Evolutionary conservation across 2,113 vertebrate genomes (phyloP).

Genomic region (Myotis davidii): DNA sequence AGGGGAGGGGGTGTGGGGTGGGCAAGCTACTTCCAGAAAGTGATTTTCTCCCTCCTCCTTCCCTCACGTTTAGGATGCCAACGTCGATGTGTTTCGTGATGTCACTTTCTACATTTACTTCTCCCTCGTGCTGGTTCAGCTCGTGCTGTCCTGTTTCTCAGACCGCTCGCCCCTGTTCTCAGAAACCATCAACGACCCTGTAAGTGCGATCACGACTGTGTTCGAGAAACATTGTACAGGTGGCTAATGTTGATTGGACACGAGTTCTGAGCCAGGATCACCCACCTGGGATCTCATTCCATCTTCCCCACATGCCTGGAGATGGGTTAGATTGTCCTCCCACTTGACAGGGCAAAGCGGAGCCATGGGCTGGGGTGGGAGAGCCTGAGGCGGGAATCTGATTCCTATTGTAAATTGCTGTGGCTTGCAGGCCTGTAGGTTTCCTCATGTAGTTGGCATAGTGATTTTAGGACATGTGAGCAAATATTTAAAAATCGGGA

Average conservation of each 20-base stretch:
- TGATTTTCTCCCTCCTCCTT: background rate
- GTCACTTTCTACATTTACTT: constrained; percentile 93
- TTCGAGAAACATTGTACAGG: rapidly evolving
- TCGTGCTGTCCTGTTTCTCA: constrained; percentile 91
- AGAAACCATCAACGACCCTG: constrained; percentile 88
- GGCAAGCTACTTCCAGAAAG: background rate
- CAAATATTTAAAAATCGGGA: background rate
- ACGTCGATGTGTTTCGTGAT: constrained; percentile 87
- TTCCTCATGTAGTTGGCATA: background rate
- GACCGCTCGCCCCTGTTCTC: constrained; percentile 94
- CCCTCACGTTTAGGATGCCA: constrained; percentile 55
- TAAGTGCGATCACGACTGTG: constrained; percentile 82
- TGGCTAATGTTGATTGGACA: rapidly evolving
- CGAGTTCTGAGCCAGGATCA: rapidly evolving
- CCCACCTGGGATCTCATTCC: background rate
- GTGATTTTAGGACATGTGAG: background rate
- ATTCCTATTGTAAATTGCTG: background rate
- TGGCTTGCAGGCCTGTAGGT: background rate
- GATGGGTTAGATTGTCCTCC: rapidly evolving
- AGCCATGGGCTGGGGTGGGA: rapidly evolving
- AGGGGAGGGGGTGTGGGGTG: too few species aligned
- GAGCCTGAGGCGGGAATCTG: too few species aligned
- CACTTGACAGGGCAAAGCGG: too few species aligned
- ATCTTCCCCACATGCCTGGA: background rate
- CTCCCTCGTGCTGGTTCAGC: constrained; percentile 87